Evolutionary conservation across 2,113 vertebrate species (phyloP), one percentile per base, ranked within the genome.

Genomic region (Otocyon megalotis): DNA sequence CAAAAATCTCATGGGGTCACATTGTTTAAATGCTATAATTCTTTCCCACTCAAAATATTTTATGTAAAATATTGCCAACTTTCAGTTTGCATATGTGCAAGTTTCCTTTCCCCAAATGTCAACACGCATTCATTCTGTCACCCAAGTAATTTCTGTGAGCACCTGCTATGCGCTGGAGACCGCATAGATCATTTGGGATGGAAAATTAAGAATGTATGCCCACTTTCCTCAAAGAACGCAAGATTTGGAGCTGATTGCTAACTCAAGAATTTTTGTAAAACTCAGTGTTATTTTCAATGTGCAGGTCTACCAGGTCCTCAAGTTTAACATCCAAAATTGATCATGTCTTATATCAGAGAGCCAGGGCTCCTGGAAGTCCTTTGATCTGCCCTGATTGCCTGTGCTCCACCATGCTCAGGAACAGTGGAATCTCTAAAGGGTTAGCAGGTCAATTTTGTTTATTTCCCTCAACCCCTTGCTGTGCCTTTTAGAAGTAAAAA

Each of bases 321-420:
- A 74, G 24, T 16, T 74, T n/a, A 87, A 37, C 2, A 6, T 48
- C 2, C 24, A 3, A 8, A 22, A 3, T 19, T 0, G 4, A 32
- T 15, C 32, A 1, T 19, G 10, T 35, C 32, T 62, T 9, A 1
- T 2, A 1, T 22, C 22, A 1, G 67, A 37, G 26, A 16, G 50
- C 28, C 8, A 17, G 63, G 16, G 54, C 8, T 72, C 19, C 94
- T 4, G 28, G 48, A 9, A 28, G 10, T 1, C 43, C 4, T 0
- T 4, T 13, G 53, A 16, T 15, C 5, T 67, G 7, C 35, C 12
- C 24, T 9, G 20, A 19, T 15, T 0, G 24, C 2, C 0, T 0
- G 10, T 0, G 3, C 11, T 30, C 50, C 54, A 0, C n/a, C 13
- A 43, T 0, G 2, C 11, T n/a, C 54, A 11, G 26, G 16, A 4